A percentile compares a stretch with the other conserved stretches of the same genome.
phyloP scores from a whole-genome alignment of 2,888 invertebrate species.

The Drosophila pseudotakahashii region DNA sequence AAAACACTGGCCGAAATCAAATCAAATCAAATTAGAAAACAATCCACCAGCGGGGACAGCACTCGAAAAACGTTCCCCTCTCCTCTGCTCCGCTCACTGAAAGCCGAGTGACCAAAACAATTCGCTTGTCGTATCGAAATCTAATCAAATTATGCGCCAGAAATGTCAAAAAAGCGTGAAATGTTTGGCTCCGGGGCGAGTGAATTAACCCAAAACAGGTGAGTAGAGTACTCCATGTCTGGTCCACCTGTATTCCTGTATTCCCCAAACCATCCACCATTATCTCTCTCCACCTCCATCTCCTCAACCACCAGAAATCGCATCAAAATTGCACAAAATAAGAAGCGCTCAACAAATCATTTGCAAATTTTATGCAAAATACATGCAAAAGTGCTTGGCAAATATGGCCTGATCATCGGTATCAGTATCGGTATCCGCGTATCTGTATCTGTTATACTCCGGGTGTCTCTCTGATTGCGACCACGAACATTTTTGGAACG shows the following conservation, averaged over 20 bases:
- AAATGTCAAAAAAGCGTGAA: constrained; percentile 77
- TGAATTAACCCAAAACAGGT: constrained; percentile 52
- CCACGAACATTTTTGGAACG: constrained; percentile 57
- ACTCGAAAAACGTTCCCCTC: constrained; percentile 10
- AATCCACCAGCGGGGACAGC: constrained; percentile 21
- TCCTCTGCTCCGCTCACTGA: no score
- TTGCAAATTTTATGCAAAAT: constrained; percentile 76
- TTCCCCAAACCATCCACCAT: background rate
- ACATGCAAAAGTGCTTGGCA: constrained; percentile 74
- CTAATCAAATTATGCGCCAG: constrained; percentile 77
- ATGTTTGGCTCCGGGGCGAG: constrained; percentile 62
- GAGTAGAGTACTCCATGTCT: constrained; percentile 23
- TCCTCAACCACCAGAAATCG: constrained; percentile 41
- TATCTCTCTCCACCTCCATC: background rate
- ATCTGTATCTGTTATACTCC: constrained; percentile 17
- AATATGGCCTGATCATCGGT: constrained; percentile 51
- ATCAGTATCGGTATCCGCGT: constrained; percentile 20
- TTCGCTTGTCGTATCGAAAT: constrained; percentile 69
- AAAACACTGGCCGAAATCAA: constrained; percentile 67
- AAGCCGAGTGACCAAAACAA: constrained; percentile 61
- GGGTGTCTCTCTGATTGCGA: constrained; percentile 17
- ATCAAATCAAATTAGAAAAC: constrained; percentile 73
- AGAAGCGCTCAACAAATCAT: constrained; percentile 67
- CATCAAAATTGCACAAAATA: constrained; percentile 74
- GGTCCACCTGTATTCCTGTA: constrained; percentile 9